phyloP scores from a whole-genome alignment of 2,113 vertebrate genomes.

The Hystrix brachyura region DNA sequence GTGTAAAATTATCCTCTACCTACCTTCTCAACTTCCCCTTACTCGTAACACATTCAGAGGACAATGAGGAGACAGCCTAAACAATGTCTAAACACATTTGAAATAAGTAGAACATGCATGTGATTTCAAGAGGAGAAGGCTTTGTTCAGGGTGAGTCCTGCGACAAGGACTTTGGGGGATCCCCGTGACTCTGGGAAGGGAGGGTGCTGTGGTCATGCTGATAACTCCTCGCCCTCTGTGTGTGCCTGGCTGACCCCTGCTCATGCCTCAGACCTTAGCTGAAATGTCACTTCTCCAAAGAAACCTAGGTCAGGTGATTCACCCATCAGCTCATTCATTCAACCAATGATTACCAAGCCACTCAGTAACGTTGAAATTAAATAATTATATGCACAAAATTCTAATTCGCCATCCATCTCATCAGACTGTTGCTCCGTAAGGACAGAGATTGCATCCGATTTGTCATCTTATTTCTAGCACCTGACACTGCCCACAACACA shows the following conservation, averaged over 20 bases:
- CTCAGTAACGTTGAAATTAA: not conserved
- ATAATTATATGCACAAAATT: not conserved
- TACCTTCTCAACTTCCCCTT: too few species aligned
- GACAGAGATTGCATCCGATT: not conserved
- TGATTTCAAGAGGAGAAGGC: not conserved
- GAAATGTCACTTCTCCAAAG: not conserved
- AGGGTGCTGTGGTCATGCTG: accelerated
- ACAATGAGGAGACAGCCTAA: not conserved
- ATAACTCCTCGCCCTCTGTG: too few species aligned
- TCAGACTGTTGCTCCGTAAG: not conserved
- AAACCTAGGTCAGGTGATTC: not conserved
- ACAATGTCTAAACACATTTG: not conserved
- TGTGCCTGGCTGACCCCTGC: not conserved
- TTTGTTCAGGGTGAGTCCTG: not conserved
- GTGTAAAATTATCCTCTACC: too few species aligned
- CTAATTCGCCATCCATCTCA: not conserved
- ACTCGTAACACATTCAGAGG: not conserved
- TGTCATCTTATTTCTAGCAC: not conserved
- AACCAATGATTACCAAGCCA: not conserved
- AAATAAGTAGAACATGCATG: not conserved
- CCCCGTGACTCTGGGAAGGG: not conserved
- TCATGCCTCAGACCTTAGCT: not conserved
- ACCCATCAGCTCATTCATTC: not conserved
- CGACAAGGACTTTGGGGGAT: not conserved
- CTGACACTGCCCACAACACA: not conserved